A percentile compares a stretch with the other conserved stretches of the same genome.
These are phyloP conservation scores for Glomeris maerens DNA, from an alignment of 1,140 invertebrate genomes.

Conservation along the genomic window DNA sequence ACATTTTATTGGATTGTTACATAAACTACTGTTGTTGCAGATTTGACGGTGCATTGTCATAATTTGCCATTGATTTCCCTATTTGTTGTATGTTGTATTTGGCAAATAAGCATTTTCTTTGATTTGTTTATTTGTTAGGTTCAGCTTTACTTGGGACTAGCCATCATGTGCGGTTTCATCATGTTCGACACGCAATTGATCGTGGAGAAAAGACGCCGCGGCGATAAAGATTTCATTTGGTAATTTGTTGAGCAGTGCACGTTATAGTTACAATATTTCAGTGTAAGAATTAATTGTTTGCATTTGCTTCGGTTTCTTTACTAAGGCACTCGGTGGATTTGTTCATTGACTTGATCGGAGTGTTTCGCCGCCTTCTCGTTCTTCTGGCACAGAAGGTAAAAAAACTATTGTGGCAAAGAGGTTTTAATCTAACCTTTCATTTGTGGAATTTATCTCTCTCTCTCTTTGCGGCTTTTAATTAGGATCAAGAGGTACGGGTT, in stretches of 20 bases:
- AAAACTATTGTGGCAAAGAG: no score
- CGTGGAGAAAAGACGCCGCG: conserved; percentile 74
- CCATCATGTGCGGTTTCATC: conserved; percentile 84
- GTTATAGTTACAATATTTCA: not conserved
- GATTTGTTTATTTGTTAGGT: conserved; percentile 35
- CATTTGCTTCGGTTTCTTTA: conserved; percentile 9
- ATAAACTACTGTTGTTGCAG: not conserved
- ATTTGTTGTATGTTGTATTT: not conserved
- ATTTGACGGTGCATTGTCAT: not conserved
- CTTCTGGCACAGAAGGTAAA: conserved; percentile 76
- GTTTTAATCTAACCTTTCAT: no score
- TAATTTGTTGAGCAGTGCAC: conserved; percentile 19
- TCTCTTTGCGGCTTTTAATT: no score
- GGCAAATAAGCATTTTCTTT: not conserved
- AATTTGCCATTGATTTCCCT: not conserved
- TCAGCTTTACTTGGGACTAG: conserved; percentile 72
- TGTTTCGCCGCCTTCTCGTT: conserved; percentile 77
- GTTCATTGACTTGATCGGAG: conserved; percentile 80
- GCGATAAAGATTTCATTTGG: conserved; percentile 78
- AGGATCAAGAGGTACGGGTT: no score
- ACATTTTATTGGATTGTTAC: no score
- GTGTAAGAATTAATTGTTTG: not conserved
- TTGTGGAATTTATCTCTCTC: no score
- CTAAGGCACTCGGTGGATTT: conserved; percentile 66
- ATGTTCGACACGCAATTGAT: conserved; percentile 93